Conservation (phyloP, 37 sponge, comb jelly and placozoan genomes). For the Haliclona indistincta region DNA sequence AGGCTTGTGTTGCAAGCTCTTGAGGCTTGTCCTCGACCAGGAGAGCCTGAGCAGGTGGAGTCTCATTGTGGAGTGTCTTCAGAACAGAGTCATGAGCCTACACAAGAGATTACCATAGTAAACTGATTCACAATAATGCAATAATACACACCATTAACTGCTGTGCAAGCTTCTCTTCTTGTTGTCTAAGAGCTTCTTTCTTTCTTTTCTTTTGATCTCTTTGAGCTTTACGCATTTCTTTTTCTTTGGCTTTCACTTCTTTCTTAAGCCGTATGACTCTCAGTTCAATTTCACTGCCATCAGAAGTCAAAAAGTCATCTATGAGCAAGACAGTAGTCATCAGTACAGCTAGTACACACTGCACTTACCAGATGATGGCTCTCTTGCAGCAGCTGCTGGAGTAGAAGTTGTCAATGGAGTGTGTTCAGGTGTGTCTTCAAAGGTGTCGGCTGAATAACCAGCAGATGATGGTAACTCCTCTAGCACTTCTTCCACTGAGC, state of each 20-base stretch:
- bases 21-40: background rate
- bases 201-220: slow-evolving; percentile 65
- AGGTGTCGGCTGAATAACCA: too few relatives aligned
- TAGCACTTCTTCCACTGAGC: too few relatives aligned
- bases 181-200: slow-evolving; percentile 44
- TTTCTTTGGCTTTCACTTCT: slow-evolving; percentile 45
- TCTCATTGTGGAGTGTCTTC: too few relatives aligned
- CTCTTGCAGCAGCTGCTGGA: too few relatives aligned
- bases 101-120: background rate
- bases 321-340: too few relatives aligned
- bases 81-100: background rate
- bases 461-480: too few relatives aligned
- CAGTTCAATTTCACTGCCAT: background rate
- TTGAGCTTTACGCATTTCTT: slow-evolving; percentile 51
- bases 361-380: too few relatives aligned
- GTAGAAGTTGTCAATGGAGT: too few relatives aligned
- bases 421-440: too few relatives aligned
- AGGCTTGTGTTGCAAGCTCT: too few relatives aligned
- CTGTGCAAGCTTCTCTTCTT: slow-evolving; percentile 64
- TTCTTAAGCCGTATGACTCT: slow-evolving; percentile 22
- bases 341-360: too few relatives aligned
- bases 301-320: background rate
- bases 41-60: background rate
- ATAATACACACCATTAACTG: slow-evolving; percentile 44
- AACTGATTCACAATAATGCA: background rate